Evolutionary conservation across 37 sponge, comb jelly and placozoan species (phyloP).

Genomic region (Chondrosia reniformis): DNA sequence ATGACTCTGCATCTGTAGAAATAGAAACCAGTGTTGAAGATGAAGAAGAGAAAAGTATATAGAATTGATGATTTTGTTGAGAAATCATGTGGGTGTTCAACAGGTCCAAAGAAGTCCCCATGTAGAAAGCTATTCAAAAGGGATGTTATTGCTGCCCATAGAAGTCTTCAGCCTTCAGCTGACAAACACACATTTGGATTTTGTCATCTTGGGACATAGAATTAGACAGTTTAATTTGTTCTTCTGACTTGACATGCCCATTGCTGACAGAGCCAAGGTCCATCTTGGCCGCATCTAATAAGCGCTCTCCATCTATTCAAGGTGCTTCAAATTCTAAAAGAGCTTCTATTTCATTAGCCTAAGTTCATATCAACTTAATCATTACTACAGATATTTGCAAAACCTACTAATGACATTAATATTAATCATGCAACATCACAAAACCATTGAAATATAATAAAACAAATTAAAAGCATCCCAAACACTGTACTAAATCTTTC

Average conservation of each 20-base stretch:
- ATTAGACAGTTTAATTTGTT: not conserved
- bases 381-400: not conserved
- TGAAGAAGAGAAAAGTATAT: not conserved
- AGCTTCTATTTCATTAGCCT: not conserved
- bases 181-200: not conserved
- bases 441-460: not conserved
- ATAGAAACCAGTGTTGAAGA: not conserved
- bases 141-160: not conserved
- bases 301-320: not conserved
- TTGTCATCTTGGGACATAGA: not conserved
- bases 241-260: conserved; percentile 1
- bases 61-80: not conserved
- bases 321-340: not conserved
- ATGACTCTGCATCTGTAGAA: not conserved
- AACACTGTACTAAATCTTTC: not conserved
- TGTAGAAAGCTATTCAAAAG: not conserved
- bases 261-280: not conserved
- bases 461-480: no score
- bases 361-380: not conserved
- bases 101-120: not conserved
- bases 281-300: not conserved
- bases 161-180: not conserved
- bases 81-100: not conserved
- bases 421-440: not conserved
- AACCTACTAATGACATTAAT: not conserved